These are phyloP conservation scores for Gastrophryne carolinensis DNA, from an alignment of 2,797 vertebrate genomes.

Conservation along the genomic window DNA sequence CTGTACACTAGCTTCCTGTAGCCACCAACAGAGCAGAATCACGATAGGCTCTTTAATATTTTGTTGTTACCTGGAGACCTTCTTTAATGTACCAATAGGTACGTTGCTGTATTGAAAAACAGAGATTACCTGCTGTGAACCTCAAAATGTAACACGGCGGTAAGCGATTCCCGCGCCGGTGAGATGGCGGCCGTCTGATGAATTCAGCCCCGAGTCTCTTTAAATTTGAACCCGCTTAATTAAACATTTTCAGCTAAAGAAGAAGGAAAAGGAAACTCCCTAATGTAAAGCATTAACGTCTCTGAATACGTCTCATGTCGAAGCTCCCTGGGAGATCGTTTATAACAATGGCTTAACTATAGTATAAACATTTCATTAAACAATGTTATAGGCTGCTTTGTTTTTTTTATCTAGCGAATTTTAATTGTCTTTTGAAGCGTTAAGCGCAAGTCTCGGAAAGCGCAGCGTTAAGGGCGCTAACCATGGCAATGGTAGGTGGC, in stretches of 20 bases:
- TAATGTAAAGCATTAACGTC: slow-evolving; percentile 22
- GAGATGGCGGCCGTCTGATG: slow-evolving; percentile 27
- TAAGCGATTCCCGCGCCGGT: slow-evolving; percentile 34
- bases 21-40: too few relatives aligned
- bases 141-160: not conserved
- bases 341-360: slow-evolving; percentile 36
- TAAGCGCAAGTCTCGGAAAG: too few relatives aligned
- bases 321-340: slow-evolving; percentile 33
- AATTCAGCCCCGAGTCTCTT: slow-evolving; percentile 45
- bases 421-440: slow-evolving; percentile 21
- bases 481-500: too few relatives aligned
- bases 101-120: too few relatives aligned
- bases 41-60: too few relatives aligned
- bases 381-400: slow-evolving; percentile 27
- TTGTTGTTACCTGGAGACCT: too few relatives aligned
- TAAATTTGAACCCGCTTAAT: slow-evolving; percentile 46
- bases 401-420: too few relatives aligned
- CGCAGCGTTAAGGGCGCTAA: too few relatives aligned
- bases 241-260: slow-evolving; percentile 42
- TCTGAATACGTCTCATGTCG: slow-evolving; percentile 19
- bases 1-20: too few relatives aligned
- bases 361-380: slow-evolving; percentile 46
- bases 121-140: too few relatives aligned
- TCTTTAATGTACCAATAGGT: too few relatives aligned
- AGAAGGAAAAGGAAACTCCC: slow-evolving; percentile 34